These are phyloP conservation scores for Lottia gigantea DNA, from an alignment of 2,888 invertebrate genomes.

Conservation along the genomic window DNA sequence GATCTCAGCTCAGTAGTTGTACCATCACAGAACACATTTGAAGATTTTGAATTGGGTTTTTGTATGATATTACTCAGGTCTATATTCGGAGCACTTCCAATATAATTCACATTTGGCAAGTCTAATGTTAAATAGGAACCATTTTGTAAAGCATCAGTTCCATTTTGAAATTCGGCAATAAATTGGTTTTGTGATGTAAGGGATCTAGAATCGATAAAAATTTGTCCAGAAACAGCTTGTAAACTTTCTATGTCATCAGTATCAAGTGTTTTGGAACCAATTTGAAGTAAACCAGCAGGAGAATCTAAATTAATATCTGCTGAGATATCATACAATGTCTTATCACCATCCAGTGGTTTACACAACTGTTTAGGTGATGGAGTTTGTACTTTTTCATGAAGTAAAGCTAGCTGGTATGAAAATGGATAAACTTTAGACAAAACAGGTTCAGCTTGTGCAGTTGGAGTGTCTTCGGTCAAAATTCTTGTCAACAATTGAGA, in stretches of 20 bases:
- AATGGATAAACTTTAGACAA: conserved; percentile 33
- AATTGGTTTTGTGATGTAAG: conserved; percentile 16
- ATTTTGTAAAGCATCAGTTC: neutral
- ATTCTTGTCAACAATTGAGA: neutral
- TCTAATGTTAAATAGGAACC: conserved; percentile 22
- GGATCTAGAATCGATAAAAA: neutral
- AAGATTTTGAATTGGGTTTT: neutral
- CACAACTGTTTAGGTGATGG: neutral
- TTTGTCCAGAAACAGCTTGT: neutral
- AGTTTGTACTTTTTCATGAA: conserved; percentile 23
- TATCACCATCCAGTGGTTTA: neutral
- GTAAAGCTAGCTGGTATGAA: conserved; percentile 38
- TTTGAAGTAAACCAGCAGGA: neutral
- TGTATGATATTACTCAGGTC: conserved; percentile 27
- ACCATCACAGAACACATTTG: neutral
- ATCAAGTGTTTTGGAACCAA: neutral
- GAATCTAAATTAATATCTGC: neutral
- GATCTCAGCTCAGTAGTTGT: neutral
- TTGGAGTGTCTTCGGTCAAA: conserved; percentile 9
- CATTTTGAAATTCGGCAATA: neutral
- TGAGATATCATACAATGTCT: neutral
- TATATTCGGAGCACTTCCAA: conserved; percentile 40
- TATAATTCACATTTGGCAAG: conserved; percentile 39
- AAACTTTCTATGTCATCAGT: neutral
- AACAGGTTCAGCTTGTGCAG: conserved; percentile 13